phyloP scores from a whole-genome alignment of 2,113 vertebrate genomes.

The Alectura lathami region DNA sequence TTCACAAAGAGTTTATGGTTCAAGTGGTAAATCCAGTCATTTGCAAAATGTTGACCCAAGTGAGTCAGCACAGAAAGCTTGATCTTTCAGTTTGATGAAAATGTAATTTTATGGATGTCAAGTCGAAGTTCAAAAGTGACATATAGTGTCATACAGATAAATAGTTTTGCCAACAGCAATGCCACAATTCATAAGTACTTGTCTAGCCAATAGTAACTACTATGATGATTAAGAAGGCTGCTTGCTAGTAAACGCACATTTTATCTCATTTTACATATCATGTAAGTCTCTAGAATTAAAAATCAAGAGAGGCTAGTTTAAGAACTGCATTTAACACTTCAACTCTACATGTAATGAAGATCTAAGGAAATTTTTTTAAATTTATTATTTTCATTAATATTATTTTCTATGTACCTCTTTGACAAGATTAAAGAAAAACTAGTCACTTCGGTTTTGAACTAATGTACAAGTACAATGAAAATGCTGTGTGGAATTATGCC shows the following conservation, averaged over 20 bases:
- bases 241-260: conserved; percentile 66
- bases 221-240: conserved; percentile 60
- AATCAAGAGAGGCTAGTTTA: conserved; percentile 5
- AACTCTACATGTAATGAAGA: not conserved
- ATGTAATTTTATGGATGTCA: conserved; percentile 84
- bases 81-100: conserved; percentile 85
- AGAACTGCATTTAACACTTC: conserved; percentile 22
- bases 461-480: not conserved
- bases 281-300: conserved; percentile 49
- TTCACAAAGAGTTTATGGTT: conserved; percentile 81
- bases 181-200: conserved; percentile 80
- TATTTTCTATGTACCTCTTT: not conserved
- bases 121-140: conserved; percentile 82
- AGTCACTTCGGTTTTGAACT: not conserved
- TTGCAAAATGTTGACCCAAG: conserved; percentile 85
- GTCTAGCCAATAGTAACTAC: conserved; percentile 68
- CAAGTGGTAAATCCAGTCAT: conserved; percentile 82
- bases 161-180: conserved; percentile 81
- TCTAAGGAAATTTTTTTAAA: not conserved
- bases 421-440: not conserved
- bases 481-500: not conserved
- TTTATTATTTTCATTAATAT: not conserved
- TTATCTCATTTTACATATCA: conserved; percentile 50
- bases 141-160: conserved; percentile 80
- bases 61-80: conserved; percentile 78